Evolutionary conservation across 2,888 invertebrate species (phyloP), one percentile per base, ranked within the genome.

Genomic region (Labia minor): DNA sequence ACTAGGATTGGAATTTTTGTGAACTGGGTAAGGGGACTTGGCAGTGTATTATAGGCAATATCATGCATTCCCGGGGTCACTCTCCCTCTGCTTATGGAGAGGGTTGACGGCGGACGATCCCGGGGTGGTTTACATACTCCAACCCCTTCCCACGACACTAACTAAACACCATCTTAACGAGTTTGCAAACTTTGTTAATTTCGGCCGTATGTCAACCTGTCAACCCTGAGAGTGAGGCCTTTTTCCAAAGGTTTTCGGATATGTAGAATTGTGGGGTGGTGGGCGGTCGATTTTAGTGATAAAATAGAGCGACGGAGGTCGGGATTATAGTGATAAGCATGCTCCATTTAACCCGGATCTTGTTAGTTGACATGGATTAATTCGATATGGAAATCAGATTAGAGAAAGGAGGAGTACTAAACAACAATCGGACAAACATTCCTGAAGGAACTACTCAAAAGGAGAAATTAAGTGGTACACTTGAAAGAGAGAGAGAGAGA

Each of bases 81-180:
- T 8, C 8, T 6, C 26, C 26, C 26, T 26, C 4, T 26, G 8
- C 8, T 6, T 26, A 26, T 26, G 26, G 49, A 49, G 49, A 11
- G 16, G 49, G n/a, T n/a, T 4, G n/a, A 3, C n/a, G 49, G 14
- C 49, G 49, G 26, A 26, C 49, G 16, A 8, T 10, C 8, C 49
- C 6, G 49, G 49, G 49, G 4, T 4, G n/a, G 11, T 33, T 11
- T 6, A 6, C 6, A 8, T 33, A 6, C 3, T 49, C 14, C 2
- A 4, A 49, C 49, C n/a, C n/a, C n/a, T 11, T n/a, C 14, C 49
- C 49, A 49, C 49, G 49, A 49, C 49, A 49, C 6, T 49, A 49
- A 49, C 49, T 49, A 49, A 49, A 49, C 49, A 49, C 49, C 49
- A 49, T 49, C 49, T 49, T 49, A 49, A 49, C 49, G 49, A 49